A percentile compares a stretch with the other conserved stretches of the same genome.
Conservation (phyloP, 2,113 vertebrate genomes). For the Megaceryle torquata region DNA sequence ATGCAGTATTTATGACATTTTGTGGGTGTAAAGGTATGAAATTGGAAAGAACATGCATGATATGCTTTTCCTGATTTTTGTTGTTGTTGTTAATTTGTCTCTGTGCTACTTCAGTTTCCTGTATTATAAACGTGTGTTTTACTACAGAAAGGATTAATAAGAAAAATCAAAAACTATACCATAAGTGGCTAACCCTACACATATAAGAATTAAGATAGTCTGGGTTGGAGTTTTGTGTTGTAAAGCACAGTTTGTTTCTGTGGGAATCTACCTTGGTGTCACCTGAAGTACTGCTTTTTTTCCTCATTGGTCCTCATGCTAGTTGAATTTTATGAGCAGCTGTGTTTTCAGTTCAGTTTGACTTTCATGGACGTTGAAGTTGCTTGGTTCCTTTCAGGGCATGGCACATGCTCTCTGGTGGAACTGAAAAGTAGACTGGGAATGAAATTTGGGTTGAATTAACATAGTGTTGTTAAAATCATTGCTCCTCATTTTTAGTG, state of each 20-base stretch:
- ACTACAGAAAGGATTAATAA: background rate
- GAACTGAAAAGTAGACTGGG: background rate
- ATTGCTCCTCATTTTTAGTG: background rate
- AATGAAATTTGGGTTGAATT: background rate
- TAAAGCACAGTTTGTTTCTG: background rate
- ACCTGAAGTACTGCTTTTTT: background rate
- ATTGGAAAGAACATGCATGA: background rate
- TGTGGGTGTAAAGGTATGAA: background rate
- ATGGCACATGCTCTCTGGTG: accelerated
- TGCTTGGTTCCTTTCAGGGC: background rate
- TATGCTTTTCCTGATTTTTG: background rate
- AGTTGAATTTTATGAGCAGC: background rate
- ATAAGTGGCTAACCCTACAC: background rate
- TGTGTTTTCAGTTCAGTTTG: background rate
- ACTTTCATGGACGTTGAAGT: background rate
- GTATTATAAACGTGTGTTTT: background rate
- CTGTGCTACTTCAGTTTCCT: background rate
- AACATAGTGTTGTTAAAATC: background rate
- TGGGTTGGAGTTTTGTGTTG: background rate
- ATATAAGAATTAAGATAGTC: background rate
- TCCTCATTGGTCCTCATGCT: background rate
- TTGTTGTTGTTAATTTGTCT: background rate
- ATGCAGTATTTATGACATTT: background rate
- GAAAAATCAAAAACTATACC: background rate
- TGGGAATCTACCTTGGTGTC: background rate